Conservation (phyloP, 2,888 invertebrate species). For the Trachelus tabidus region DNA sequence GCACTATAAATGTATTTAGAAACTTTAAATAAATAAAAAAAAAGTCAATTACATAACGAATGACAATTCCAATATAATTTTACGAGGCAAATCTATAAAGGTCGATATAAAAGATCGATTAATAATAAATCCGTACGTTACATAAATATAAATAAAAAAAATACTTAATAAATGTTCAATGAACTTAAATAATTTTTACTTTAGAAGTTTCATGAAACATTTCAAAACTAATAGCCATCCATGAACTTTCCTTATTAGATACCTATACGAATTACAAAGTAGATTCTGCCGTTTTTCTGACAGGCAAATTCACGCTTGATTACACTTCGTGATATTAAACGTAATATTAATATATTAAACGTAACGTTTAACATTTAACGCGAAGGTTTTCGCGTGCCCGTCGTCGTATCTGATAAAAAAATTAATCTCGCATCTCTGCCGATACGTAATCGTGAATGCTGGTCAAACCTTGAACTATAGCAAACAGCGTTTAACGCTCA, state of each 20-base stretch:
- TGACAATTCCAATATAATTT: no score
- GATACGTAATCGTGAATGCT: background rate
- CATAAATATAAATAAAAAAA: no score
- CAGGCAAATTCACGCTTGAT: background rate
- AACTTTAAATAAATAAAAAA: no score
- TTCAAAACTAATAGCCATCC: background rate
- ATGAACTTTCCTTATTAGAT: background rate
- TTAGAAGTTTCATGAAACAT: background rate
- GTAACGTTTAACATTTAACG: background rate
- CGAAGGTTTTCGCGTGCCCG: background rate
- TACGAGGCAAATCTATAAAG: no score
- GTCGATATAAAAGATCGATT: no score
- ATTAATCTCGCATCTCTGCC: background rate
- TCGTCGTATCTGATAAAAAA: background rate
- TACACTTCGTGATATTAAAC: background rate
- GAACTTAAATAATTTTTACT: background rate
- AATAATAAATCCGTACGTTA: no score
- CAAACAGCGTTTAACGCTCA: background rate
- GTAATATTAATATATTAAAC: background rate
- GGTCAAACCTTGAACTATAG: background rate
- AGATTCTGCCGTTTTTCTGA: background rate
- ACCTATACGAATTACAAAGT: background rate
- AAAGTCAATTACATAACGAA: no score
- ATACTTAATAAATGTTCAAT: background rate
- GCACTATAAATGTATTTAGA: no score